phyloP scores from a whole-genome alignment of 2,888 invertebrate genomes.

The Sipha maydis region DNA sequence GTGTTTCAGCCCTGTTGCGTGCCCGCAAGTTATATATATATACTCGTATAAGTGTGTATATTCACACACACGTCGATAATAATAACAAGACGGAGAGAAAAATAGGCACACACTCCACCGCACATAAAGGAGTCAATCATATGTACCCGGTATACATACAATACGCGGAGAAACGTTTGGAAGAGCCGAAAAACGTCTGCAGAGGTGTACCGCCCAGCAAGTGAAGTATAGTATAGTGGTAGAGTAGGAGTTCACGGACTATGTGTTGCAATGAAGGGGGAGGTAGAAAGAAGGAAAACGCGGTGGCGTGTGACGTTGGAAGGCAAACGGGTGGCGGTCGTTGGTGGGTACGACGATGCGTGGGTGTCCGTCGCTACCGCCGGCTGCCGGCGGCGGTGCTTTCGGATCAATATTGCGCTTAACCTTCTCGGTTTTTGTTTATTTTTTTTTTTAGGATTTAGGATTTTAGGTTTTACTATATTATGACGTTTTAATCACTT shows the following conservation, averaged over 20 bases:
- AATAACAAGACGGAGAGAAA: constrained; percentile 2
- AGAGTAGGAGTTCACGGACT: neutral
- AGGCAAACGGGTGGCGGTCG: constrained; percentile 34
- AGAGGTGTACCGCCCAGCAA: neutral
- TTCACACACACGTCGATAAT: constrained; percentile 3
- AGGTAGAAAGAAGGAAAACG: neutral
- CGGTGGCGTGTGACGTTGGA: constrained; percentile 50
- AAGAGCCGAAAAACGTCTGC: constrained; percentile 24
- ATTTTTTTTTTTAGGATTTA: constrained; percentile 6
- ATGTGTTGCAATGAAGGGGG: neutral
- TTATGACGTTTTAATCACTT: constrained; percentile 43
- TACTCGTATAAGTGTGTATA: neutral
- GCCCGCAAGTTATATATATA: neutral
- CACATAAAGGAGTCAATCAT: constrained; percentile 38
- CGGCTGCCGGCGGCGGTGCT: constrained; percentile 43
- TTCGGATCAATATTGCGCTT: constrained; percentile 61
- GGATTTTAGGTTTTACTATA: neutral
- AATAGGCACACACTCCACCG: neutral
- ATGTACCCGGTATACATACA: neutral
- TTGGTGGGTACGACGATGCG: constrained; percentile 35
- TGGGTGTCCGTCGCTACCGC: constrained; percentile 62
- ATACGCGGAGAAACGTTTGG: neutral
- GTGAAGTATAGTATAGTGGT: too few species aligned
- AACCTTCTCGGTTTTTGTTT: constrained; percentile 49
- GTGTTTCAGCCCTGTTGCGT: constrained; percentile 39